Evolutionary conservation across 92 coral and sea anemone species (phyloP), one percentile per base, ranked within the genome.

Genomic region (Parazoanthus swiftii): DNA sequence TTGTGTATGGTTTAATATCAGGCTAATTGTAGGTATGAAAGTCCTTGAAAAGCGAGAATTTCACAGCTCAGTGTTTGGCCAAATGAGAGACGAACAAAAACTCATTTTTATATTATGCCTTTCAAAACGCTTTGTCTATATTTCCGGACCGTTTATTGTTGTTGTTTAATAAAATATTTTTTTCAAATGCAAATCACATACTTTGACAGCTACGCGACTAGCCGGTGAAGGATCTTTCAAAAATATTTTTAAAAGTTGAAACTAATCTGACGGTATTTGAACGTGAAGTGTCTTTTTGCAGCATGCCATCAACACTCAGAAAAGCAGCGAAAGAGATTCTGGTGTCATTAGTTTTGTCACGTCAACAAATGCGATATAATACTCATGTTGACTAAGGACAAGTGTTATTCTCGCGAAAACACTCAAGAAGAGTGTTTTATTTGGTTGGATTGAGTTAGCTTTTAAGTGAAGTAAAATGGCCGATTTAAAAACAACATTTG

Each of bases 311-410:
- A 70, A 46, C 79, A 84, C 77, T 9, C 72, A 23, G 29, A 25
- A 84, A 71, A 46, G 63, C 25, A 51, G 79, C 38, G 65, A 84
- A 70, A 70, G 77, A 68, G 46, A 46, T n/a, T 46, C 77, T 84
- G 79, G 87, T 71, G 9, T 84, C 78, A 84, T 84, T 84, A 71
- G 42, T 8, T 72, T 71, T 48, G 68, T 84, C 87, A 84, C 87
- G 79, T 84, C 87, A 84, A 50, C 77, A 43, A 44, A 71, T 44
- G 54, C 70, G 78, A 26, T 48, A 73, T 82, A 65, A 67, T 66
- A 43, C 42, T 1, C 33, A 42, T 43, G 66, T 83, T 83, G 39
- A 70, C 37, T 66, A 4, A 74, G 66, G 38, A 20, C 46, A 14
- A 70, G 78, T 46, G 18, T 16, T 23, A 20, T 46, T 26, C 58